Conservation (phyloP, 2,888 invertebrate genomes). For the Leptodirus hochenwartii region DNA sequence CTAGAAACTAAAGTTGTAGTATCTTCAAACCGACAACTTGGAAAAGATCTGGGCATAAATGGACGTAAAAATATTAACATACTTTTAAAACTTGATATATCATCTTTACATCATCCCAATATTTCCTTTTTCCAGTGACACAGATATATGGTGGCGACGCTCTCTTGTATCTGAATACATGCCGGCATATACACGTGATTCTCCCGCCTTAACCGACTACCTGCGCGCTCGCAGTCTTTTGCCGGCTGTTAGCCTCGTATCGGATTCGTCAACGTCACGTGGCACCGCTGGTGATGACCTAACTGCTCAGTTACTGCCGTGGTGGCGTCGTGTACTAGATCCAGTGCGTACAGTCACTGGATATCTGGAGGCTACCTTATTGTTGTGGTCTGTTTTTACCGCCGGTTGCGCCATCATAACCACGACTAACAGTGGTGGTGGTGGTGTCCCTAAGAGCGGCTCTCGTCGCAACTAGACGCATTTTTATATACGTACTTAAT, state of each 20-base stretch:
- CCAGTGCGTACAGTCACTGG: conserved; percentile 27
- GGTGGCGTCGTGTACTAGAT: conserved; percentile 30
- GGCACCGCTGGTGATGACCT: conserved; percentile 14
- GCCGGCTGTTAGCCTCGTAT: conserved; percentile 21
- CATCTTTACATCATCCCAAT: conserved; percentile 3
- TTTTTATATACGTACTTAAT: too few relatives aligned
- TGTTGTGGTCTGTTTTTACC: conserved; percentile 36
- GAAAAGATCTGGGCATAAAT: too few relatives aligned
- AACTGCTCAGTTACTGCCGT: conserved; percentile 22
- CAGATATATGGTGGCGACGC: conserved; percentile 36
- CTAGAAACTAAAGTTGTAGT: too few relatives aligned
- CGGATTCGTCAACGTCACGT: too few relatives aligned
- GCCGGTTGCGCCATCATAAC: conserved; percentile 36
- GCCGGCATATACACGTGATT: conserved; percentile 37
- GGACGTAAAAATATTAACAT: too few relatives aligned
- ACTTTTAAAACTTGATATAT: too few relatives aligned
- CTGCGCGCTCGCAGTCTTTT: conserved; percentile 36
- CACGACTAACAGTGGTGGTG: conserved; percentile 18
- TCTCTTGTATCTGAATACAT: conserved; percentile 37
- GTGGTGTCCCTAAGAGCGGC: background rate
- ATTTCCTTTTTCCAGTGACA: conserved; percentile 17
- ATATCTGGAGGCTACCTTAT: conserved; percentile 32
- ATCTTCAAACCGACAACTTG: too few relatives aligned
- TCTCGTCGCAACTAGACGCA: too few relatives aligned
- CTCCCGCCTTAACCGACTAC: conserved; percentile 37